These are phyloP conservation scores for Dromiciops gliroides DNA, from an alignment of 2,113 vertebrate genomes.

Conservation along the genomic window DNA sequence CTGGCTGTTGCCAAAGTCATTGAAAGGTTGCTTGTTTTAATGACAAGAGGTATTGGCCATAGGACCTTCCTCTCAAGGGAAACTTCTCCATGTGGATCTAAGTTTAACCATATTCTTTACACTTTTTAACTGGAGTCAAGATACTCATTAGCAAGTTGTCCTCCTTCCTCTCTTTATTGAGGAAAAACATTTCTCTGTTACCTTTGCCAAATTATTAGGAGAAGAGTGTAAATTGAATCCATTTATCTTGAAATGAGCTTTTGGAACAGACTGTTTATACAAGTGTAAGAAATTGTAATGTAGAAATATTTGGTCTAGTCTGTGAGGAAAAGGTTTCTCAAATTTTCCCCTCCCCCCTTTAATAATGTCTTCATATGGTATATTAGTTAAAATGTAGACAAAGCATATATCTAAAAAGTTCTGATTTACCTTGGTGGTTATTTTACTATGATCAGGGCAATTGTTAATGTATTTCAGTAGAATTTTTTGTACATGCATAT, in stretches of 20 bases:
- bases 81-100: constrained; percentile 41
- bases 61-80: neutral
- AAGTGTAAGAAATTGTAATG: constrained; percentile 82
- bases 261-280: constrained; percentile 82
- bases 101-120: constrained; percentile 57
- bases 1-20: neutral
- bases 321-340: constrained; percentile 67
- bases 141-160: constrained; percentile 56
- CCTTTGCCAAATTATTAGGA: constrained; percentile 78
- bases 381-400: constrained; percentile 59
- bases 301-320: constrained; percentile 78
- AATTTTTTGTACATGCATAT: neutral
- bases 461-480: neutral
- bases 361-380: constrained; percentile 37
- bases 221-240: constrained; percentile 83
- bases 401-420: neutral
- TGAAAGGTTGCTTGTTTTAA: too few relatives aligned
- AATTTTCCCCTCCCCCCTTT: constrained; percentile 28
- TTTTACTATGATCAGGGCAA: neutral
- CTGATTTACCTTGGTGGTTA: neutral
- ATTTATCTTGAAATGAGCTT: constrained; percentile 82
- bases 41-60: neutral
- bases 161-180: constrained; percentile 60
- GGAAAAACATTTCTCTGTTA: constrained; percentile 76
- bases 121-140: constrained; percentile 55